phyloP scores from a whole-genome alignment of 2,888 invertebrate species.

The Spisula subtruncata region DNA sequence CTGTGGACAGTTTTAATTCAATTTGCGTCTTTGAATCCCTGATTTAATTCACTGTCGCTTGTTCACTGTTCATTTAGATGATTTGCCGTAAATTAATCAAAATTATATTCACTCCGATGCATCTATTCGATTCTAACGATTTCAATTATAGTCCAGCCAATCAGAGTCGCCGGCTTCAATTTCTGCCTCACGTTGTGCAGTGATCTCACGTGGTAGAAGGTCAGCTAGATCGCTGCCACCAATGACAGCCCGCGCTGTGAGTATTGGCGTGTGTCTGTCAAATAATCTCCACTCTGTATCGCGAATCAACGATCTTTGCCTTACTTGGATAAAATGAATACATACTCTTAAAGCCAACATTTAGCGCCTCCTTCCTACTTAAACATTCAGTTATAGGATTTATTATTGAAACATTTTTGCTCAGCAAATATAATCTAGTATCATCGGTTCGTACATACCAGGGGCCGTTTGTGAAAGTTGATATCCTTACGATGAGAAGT shows the following conservation, averaged over 20 bases:
- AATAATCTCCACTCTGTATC: slow-evolving; percentile 49
- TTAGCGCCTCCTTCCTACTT: slow-evolving; percentile 23
- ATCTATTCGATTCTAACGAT: slow-evolving; percentile 62
- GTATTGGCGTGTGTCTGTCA: slow-evolving; percentile 66
- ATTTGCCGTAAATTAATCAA: slow-evolving; percentile 70
- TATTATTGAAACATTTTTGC: slow-evolving; percentile 41
- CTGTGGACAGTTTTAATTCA: slow-evolving; percentile 49
- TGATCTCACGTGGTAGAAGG: slow-evolving; percentile 60
- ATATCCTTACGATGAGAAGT: slow-evolving; percentile 32
- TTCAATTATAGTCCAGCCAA: slow-evolving; percentile 68
- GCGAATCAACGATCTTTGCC: slow-evolving; percentile 48
- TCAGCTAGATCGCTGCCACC: slow-evolving; percentile 57
- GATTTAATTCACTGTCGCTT: slow-evolving; percentile 65
- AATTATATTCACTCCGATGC: slow-evolving; percentile 71
- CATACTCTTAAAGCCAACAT: not conserved
- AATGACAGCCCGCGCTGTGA: slow-evolving; percentile 52
- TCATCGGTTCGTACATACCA: slow-evolving; percentile 29
- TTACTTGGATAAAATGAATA: slow-evolving; percentile 20
- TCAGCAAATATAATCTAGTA: slow-evolving; percentile 19
- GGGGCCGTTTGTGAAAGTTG: slow-evolving; percentile 32
- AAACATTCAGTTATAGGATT: slow-evolving; percentile 16
- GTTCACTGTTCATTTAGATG: slow-evolving; percentile 58
- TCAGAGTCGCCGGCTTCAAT: slow-evolving; percentile 28
- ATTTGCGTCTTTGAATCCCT: slow-evolving; percentile 43
- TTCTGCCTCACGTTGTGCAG: slow-evolving; percentile 38